Evolutionary conservation across 2,797 vertebrate species (phyloP).

Genomic region (Acrossocheilus wenchowensis): DNA sequence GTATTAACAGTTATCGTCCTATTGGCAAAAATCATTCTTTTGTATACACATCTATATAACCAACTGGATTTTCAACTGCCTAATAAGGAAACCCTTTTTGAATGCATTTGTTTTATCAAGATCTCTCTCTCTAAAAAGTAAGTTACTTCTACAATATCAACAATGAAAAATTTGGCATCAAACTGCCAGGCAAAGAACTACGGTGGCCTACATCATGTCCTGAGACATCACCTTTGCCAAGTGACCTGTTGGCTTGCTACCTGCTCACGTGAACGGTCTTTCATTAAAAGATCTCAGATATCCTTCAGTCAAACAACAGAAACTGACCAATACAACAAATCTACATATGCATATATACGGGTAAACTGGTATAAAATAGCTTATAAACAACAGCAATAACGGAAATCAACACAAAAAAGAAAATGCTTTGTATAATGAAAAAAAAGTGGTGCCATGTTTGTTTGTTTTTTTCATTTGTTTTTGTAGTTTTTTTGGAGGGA

Average conservation of each 20-base stretch:
- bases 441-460: constrained; percentile 68
- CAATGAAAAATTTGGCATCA: constrained; percentile 67
- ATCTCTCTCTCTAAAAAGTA: constrained; percentile 17
- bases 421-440: constrained; percentile 68
- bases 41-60: not conserved
- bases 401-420: constrained; percentile 68
- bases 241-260: constrained; percentile 29
- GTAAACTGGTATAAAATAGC: constrained; percentile 76
- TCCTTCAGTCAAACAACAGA: constrained; percentile 32
- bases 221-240: constrained; percentile 20
- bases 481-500: constrained; percentile 50
- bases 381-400: constrained; percentile 82
- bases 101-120: not conserved
- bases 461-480: not conserved
- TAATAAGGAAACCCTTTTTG: not conserved
- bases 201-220: constrained; percentile 22
- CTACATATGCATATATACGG: constrained; percentile 52
- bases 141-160: constrained; percentile 52
- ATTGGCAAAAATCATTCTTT: constrained; percentile 62
- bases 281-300: constrained; percentile 34
- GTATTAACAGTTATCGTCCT: constrained; percentile 52
- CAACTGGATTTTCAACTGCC: not conserved
- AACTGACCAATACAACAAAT: constrained; percentile 47
- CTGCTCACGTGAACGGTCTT: constrained; percentile 13
- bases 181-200: constrained; percentile 33